Evolutionary conservation across 2,888 invertebrate genomes (phyloP).

Genomic region (Andrena chrysosceles): DNA sequence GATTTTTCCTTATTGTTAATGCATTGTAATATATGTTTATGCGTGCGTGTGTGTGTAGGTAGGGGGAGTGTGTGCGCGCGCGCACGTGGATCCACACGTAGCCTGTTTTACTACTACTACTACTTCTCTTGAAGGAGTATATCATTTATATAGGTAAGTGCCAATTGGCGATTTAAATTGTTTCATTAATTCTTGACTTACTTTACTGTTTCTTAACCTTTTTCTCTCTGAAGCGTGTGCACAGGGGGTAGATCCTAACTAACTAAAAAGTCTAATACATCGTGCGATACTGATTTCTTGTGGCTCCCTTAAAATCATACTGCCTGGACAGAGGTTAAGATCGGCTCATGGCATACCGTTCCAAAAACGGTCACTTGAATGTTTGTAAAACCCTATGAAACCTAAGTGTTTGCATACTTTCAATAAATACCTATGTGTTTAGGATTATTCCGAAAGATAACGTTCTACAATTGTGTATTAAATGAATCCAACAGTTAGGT

Average conservation of each 20-base stretch:
- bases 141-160: conserved; percentile 7
- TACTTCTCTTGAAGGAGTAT: conserved; percentile 10
- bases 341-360: conserved; percentile 36
- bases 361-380: background rate
- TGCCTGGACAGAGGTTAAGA: conserved; percentile 10
- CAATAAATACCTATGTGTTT: conserved; percentile 2
- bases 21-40: conserved; percentile 19
- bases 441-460: conserved; percentile 1
- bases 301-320: background rate
- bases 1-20: conserved; percentile 8
- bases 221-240: conserved; percentile 44
- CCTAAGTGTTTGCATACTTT: conserved; percentile 4
- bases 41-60: too few species aligned
- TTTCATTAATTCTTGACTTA: background rate
- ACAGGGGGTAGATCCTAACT: conserved; percentile 37
- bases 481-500: conserved; percentile 21
- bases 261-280: conserved; percentile 36
- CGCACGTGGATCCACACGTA: conserved; percentile 26
- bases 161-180: conserved; percentile 1
- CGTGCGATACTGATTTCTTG: conserved; percentile 19
- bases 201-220: conserved; percentile 6
- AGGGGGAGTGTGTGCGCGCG: background rate
- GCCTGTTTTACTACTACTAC: conserved; percentile 27
- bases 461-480: conserved; percentile 8
- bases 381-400: background rate